phyloP scores from a whole-genome alignment of 2,888 invertebrate genomes.

The Chironomus tentans region DNA sequence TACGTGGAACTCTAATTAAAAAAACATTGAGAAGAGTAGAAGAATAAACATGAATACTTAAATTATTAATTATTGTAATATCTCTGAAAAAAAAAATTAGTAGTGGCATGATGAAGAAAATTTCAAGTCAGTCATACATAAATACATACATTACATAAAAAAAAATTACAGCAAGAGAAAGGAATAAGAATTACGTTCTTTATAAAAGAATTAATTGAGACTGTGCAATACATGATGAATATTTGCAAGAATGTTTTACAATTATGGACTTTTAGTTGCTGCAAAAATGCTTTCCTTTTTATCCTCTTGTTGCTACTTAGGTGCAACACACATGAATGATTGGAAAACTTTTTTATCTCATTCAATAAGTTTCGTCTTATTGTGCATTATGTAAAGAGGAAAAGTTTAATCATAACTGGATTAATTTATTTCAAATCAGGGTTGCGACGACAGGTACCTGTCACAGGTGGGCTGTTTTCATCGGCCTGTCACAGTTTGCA shows the following conservation, averaged over 20 bases:
- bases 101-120: slow-evolving; percentile 2
- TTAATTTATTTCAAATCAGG: too few relatives aligned
- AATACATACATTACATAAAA: not conserved
- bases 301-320: not conserved
- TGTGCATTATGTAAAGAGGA: too few relatives aligned
- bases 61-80: slow-evolving; percentile 7
- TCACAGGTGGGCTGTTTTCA: too few relatives aligned
- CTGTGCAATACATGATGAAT: not conserved
- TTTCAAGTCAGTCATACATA: not conserved
- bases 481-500: too few relatives aligned
- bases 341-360: too few relatives aligned
- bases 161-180: not conserved
- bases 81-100: not conserved
- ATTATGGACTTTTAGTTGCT: not conserved
- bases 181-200: not conserved
- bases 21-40: not conserved
- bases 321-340: too few relatives aligned
- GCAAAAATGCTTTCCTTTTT: not conserved
- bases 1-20: too few relatives aligned
- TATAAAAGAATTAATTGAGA: slow-evolving; percentile 6
- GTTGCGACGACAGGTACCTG: too few relatives aligned
- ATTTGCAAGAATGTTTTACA: not conserved
- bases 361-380: too few relatives aligned
- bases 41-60: not conserved
- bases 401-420: too few relatives aligned